These are phyloP conservation scores for Rallus crepitans DNA, from an alignment of 2,797 vertebrate species.

Conservation along the genomic window DNA sequence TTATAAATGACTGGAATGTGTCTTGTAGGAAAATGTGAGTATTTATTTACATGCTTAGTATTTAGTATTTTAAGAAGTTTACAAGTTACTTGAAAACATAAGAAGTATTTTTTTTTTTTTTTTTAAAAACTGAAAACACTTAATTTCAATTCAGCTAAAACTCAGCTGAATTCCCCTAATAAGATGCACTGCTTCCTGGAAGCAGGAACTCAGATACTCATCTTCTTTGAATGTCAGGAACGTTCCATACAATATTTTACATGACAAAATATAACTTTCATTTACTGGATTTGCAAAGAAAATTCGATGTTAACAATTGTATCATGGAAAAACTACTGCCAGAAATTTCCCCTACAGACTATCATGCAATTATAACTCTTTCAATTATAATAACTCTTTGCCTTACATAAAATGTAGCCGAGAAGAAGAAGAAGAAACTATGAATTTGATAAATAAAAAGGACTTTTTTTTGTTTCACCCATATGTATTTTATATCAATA, in stretches of 20 bases:
- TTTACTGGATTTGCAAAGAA: neutral
- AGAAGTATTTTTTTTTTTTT: neutral
- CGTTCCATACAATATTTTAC: neutral
- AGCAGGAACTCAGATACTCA: neutral
- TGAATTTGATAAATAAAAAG: neutral
- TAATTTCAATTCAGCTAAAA: neutral
- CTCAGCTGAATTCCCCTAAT: neutral
- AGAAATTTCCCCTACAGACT: neutral
- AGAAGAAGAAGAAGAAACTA: neutral
- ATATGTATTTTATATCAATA: neutral
- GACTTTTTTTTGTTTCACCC: neutral
- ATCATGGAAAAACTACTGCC: neutral
- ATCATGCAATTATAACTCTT: neutral
- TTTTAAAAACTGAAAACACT: neutral
- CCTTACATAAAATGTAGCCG: neutral
- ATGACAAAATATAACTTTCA: neutral
- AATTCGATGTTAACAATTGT: neutral
- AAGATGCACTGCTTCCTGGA: neutral
- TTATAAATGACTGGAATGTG: accelerated
- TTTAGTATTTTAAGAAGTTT: neutral
- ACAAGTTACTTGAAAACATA: neutral
- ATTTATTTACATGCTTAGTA: neutral
- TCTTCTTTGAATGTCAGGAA: neutral
- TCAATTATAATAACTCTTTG: neutral
- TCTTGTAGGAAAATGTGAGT: neutral